These are phyloP conservation scores for Xenopus tropicalis DNA, from an alignment of 2,113 vertebrate genomes.

Conservation along the genomic window DNA sequence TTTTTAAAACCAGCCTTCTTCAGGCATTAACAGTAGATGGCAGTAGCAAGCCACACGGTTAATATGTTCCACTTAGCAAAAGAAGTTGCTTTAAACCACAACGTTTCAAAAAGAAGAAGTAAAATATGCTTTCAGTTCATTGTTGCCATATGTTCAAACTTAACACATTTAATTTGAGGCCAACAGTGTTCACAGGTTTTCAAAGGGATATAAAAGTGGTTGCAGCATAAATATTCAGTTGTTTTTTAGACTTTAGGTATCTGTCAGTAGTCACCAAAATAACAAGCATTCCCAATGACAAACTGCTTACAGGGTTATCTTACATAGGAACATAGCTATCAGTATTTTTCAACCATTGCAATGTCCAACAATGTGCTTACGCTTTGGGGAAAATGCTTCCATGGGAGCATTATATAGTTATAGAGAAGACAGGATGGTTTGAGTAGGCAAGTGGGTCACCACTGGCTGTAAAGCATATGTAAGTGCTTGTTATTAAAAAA, in stretches of 20 bases:
- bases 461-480: no score
- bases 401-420: no score
- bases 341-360: no score
- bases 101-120: neutral
- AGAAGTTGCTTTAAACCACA: neutral
- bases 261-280: neutral
- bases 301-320: no score
- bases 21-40: constrained; percentile 5
- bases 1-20: no score
- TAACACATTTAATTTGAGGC: constrained; percentile 20
- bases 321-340: no score
- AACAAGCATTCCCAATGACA: neutral
- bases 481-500: no score
- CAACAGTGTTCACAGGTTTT: neutral
- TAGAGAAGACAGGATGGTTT: no score
- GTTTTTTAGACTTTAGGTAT: neutral
- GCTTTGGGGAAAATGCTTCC: no score
- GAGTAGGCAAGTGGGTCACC: no score
- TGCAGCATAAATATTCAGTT: constrained; percentile 1
- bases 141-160: constrained; percentile 17
- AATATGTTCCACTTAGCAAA: neutral
- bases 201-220: neutral
- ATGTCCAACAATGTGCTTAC: no score
- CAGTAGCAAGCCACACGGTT: neutral
- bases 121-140: neutral